These are phyloP conservation scores for Linnaemya tessellans DNA, from an alignment of 2,888 invertebrate species.

Conservation along the genomic window DNA sequence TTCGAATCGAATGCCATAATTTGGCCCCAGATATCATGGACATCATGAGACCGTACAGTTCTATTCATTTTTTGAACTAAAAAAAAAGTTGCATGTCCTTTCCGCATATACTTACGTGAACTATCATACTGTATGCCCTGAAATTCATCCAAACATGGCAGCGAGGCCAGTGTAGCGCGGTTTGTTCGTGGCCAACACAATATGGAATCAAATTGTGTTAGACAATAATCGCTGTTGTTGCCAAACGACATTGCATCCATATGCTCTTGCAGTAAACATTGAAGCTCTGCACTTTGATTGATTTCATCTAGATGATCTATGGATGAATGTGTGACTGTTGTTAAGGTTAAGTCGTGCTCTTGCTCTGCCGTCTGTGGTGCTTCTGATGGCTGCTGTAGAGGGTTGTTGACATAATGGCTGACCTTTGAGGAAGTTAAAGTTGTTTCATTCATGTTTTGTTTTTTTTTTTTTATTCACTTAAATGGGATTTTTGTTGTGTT, in stretches of 20 bases:
- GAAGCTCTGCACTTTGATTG: constrained; percentile 81
- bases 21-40: no score
- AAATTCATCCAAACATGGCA: constrained; percentile 91
- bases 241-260: constrained; percentile 79
- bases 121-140: constrained; percentile 91
- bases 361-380: not conserved
- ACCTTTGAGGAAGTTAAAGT: constrained; percentile 52
- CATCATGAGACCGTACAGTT: not conserved
- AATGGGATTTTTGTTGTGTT: not conserved
- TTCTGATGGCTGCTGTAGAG: constrained; percentile 43
- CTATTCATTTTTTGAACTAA: not conserved
- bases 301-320: constrained; percentile 78
- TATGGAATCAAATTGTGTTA: constrained; percentile 89
- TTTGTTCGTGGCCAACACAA: constrained; percentile 93
- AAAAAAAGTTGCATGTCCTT: not conserved
- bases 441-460: constrained; percentile 65
- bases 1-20: no score
- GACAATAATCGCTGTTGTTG: constrained; percentile 84
- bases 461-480: constrained; percentile 22
- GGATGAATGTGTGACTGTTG: constrained; percentile 69
- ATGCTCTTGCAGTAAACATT: constrained; percentile 81
- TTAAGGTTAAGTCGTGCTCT: constrained; percentile 47
- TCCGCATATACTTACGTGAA: constrained; percentile 87
- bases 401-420: constrained; percentile 22
- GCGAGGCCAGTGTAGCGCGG: constrained; percentile 87